Evolutionary conservation across 2,888 invertebrate species (phyloP).

Genomic region (Melanostoma scalare): DNA sequence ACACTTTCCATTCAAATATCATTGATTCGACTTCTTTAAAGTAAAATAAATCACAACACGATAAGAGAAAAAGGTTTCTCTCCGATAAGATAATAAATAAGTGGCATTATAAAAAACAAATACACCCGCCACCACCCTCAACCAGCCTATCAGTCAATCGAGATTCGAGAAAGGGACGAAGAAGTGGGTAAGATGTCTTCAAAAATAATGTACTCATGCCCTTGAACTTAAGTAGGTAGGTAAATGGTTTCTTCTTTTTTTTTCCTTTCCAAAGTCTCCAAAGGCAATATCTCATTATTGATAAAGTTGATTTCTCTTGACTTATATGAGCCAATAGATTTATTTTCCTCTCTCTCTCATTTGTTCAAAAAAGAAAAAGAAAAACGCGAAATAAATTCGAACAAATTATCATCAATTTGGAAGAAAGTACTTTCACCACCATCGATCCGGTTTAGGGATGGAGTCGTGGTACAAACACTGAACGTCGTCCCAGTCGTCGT

Average conservation of each 20-base stretch:
- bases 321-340: slow-evolving; percentile 17
- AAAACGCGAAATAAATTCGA: background rate
- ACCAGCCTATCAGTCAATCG: background rate
- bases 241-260: background rate
- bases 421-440: slow-evolving; percentile 1
- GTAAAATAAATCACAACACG: slow-evolving; percentile 56
- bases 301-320: slow-evolving; percentile 38
- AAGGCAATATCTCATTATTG: slow-evolving; percentile 17
- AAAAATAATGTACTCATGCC: slow-evolving; percentile 12
- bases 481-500: background rate
- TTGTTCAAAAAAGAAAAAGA: too few species aligned
- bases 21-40: slow-evolving; percentile 11
- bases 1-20: slow-evolving; percentile 44
- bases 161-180: background rate
- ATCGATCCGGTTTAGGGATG: background rate
- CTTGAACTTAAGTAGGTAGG: slow-evolving; percentile 26
- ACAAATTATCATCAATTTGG: slow-evolving; percentile 23
- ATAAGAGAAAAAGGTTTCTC: slow-evolving; percentile 58
- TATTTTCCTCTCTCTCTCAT: slow-evolving; percentile 5
- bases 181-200: slow-evolving; percentile 13
- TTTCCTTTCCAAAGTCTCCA: background rate
- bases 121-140: slow-evolving; percentile 18
- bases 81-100: slow-evolving; percentile 60
- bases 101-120: slow-evolving; percentile 46
- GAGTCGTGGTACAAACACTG: slow-evolving; percentile 5